A percentile compares a stretch with the other conserved stretches of the same genome.
phyloP scores from a whole-genome alignment of 2,113 vertebrate species.

The Epinephelus cyanopodus region DNA sequence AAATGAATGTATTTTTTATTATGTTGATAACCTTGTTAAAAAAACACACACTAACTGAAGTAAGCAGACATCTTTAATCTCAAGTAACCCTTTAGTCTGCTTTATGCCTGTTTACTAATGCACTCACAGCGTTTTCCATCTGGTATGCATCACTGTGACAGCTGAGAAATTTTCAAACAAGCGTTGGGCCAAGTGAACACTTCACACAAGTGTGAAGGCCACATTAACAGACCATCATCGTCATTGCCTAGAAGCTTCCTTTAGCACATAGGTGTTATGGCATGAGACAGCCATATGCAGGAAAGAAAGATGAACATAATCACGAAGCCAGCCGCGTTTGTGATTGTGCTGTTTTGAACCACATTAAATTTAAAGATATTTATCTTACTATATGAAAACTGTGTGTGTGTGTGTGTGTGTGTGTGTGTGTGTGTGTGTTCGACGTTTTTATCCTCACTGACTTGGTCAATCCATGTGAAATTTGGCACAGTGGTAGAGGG shows the following conservation, averaged over 20 bases:
- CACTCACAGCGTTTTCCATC: slow-evolving; percentile 25
- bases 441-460: too few species aligned
- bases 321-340: neutral
- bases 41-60: neutral
- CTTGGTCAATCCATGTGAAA: too few species aligned
- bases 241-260: neutral
- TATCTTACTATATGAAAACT: too few species aligned
- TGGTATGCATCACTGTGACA: slow-evolving; percentile 29
- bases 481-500: too few species aligned
- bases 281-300: neutral
- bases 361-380: neutral
- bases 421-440: too few species aligned
- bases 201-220: slow-evolving; percentile 35
- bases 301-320: neutral
- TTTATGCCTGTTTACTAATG: slow-evolving; percentile 5
- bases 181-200: slow-evolving; percentile 43
- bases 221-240: slow-evolving; percentile 14
- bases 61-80: slow-evolving; percentile 9
- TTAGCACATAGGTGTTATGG: neutral
- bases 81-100: neutral
- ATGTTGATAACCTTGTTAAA: neutral
- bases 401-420: too few species aligned
- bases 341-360: neutral
- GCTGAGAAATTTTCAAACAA: slow-evolving; percentile 35
- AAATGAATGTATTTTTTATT: neutral